phyloP scores from a whole-genome alignment of 2,888 invertebrate species.

The Standfussiana lucernea region DNA sequence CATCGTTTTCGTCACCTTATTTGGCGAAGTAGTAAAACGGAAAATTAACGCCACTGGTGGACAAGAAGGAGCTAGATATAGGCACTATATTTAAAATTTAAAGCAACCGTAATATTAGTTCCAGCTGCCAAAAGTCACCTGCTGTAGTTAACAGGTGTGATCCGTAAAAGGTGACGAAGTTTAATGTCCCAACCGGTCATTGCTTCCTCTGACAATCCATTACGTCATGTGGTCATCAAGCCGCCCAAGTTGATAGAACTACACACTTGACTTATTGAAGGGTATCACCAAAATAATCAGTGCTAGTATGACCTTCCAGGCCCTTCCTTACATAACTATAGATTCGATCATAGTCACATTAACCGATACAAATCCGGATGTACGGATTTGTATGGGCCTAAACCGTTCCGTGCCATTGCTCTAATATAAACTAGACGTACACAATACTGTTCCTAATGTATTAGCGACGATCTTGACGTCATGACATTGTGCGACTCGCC shows the following conservation, averaged over 20 bases:
- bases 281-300: neutral
- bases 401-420: slow-evolving; percentile 26
- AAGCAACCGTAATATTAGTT: neutral
- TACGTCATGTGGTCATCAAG: slow-evolving; percentile 2
- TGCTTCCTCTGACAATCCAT: neutral
- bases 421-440: slow-evolving; percentile 23
- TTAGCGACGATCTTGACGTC: slow-evolving; percentile 39
- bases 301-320: neutral
- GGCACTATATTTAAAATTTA: no score
- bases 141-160: neutral
- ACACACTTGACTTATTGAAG: neutral
- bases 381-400: neutral
- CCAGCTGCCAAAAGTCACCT: neutral
- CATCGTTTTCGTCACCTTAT: no score
- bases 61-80: no score
- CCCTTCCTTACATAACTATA: neutral
- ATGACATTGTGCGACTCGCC: slow-evolving; percentile 35
- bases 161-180: neutral
- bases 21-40: no score
- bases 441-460: slow-evolving; percentile 39
- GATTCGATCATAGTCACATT: neutral
- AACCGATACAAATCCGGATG: slow-evolving; percentile 2
- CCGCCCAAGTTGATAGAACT: neutral
- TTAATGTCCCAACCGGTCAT: neutral
- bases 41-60: no score